A percentile compares a stretch with the other conserved stretches of the same genome.
These are phyloP conservation scores for Xestoiulus laeticollis DNA, from an alignment of 2,888 invertebrate species.

Conservation along the genomic window DNA sequence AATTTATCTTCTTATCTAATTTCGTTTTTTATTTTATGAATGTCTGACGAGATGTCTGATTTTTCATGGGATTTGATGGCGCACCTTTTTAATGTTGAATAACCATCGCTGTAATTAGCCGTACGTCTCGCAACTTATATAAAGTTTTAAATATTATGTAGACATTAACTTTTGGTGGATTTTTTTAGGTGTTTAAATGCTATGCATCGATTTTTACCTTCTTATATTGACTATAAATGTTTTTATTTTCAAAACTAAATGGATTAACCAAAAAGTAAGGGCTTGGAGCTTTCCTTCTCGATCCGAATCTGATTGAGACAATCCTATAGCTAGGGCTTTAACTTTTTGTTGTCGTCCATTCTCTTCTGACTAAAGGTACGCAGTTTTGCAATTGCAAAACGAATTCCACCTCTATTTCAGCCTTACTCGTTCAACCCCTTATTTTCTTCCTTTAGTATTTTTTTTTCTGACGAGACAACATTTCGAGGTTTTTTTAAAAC, in stretches of 20 bases:
- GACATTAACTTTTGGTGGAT: background rate
- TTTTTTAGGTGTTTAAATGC: background rate
- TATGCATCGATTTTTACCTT: background rate
- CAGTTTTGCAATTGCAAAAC: constrained; percentile 16
- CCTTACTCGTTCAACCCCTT: background rate
- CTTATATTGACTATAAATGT: background rate
- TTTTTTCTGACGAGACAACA: constrained; percentile 27
- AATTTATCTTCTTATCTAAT: background rate
- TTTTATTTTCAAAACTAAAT: background rate
- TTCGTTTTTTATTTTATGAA: constrained; percentile 1
- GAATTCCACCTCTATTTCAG: constrained; percentile 30
- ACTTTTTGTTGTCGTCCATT: constrained; percentile 23
- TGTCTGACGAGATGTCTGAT: background rate
- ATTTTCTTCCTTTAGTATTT: background rate
- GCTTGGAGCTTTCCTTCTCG: background rate
- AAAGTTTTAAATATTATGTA: background rate
- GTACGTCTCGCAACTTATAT: background rate
- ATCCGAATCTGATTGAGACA: background rate
- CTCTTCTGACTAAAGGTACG: constrained; percentile 11
- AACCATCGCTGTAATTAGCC: background rate
- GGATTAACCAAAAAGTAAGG: background rate
- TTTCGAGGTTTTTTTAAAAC: constrained; percentile 37
- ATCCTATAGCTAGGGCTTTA: background rate
- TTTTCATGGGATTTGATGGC: constrained; percentile 2
- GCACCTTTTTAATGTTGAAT: background rate